Percentiles rank a stretch among this genome's conserved stretches.
These are phyloP conservation scores for Beroe forskalii DNA, from an alignment of 37 sponge, comb jelly and placozoan genomes.

Conservation along the genomic window DNA sequence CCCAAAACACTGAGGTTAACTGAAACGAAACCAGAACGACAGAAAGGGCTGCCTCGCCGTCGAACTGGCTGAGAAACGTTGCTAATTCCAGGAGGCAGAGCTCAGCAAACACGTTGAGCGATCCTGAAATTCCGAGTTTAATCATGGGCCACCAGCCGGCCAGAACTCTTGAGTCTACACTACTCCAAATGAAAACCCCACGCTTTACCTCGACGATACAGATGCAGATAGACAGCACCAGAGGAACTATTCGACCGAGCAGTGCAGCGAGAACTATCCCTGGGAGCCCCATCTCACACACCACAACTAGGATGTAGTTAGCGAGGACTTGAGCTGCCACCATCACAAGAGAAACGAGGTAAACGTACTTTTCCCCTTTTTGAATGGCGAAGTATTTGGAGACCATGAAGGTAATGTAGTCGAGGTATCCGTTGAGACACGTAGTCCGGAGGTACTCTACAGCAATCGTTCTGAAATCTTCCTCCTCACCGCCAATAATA, in stretches of 20 bases:
- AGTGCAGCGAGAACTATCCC: not conserved
- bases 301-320: constrained; percentile 6
- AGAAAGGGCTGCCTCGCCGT: not conserved
- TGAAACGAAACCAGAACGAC: not conserved
- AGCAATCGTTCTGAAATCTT: constrained; percentile 5
- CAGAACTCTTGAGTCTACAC: not conserved
- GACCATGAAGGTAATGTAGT: not conserved
- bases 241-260: not conserved
- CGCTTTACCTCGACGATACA: not conserved
- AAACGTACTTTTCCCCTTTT: not conserved
- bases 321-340: not conserved
- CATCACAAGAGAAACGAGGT: not conserved
- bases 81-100: not conserved
- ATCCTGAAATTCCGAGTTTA: not conserved
- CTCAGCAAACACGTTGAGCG: not conserved
- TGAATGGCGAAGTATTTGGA: constrained; percentile 42
- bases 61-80: not conserved
- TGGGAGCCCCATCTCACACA: not conserved
- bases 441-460: not conserved
- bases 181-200: not conserved
- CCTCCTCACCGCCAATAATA: not conserved
- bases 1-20: not conserved
- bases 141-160: constrained; percentile 10
- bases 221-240: not conserved
- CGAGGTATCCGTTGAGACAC: not conserved